Conservation (phyloP, 2,113 vertebrate species). For the Saiga tatarica region DNA sequence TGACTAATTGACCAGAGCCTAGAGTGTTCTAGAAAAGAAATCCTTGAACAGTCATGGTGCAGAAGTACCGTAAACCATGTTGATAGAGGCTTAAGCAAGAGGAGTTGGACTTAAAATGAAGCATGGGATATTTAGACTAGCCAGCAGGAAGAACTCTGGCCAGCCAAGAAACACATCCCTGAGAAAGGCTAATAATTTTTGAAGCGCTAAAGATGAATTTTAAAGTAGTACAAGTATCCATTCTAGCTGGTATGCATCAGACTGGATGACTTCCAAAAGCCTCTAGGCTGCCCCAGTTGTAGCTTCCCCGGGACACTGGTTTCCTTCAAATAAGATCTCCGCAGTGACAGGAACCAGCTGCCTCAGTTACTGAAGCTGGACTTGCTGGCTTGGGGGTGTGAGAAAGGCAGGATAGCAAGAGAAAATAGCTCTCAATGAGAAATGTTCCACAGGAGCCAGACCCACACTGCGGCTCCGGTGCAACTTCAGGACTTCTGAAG, state of each 20-base stretch:
- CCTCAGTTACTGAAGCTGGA: neutral
- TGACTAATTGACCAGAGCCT: neutral
- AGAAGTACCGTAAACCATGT: neutral
- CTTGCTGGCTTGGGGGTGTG: neutral
- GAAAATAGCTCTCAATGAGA: neutral
- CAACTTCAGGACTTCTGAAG: neutral
- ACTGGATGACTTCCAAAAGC: slow-evolving; percentile 12
- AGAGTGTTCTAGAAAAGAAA: neutral
- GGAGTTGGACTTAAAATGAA: slow-evolving; percentile 1
- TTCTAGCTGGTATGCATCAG: neutral
- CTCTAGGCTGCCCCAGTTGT: neutral
- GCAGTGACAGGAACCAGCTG: slow-evolving; percentile 18
- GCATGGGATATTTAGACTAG: neutral
- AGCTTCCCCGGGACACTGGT: neutral
- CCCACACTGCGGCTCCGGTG: neutral
- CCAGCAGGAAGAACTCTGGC: neutral
- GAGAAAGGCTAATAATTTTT: neutral
- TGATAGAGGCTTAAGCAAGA: neutral
- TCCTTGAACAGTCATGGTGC: neutral
- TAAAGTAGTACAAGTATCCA: neutral
- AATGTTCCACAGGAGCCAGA: neutral
- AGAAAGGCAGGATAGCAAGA: neutral
- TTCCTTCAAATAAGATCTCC: slow-evolving; percentile 30
- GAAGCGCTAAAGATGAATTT: slow-evolving; percentile 24
- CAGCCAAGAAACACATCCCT: neutral